A percentile compares a stretch with the other conserved stretches of the same genome.
Evolutionary conservation across 2,797 vertebrate genomes (phyloP).

Genomic region (Delichon dasypus): DNA sequence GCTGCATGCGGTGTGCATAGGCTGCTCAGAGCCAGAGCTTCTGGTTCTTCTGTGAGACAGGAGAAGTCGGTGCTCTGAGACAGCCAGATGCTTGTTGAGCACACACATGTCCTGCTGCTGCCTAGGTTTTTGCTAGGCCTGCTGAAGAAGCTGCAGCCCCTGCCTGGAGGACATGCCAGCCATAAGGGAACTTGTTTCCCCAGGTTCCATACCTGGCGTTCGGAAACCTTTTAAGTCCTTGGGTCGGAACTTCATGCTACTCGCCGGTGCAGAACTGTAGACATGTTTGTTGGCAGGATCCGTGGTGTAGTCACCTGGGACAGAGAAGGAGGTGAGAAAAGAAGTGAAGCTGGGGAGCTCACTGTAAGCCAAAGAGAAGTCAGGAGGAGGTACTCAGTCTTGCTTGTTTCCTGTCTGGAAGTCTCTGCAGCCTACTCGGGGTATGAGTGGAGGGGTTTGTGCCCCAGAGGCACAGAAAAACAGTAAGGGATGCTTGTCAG

Average conservation of each 20-base stretch:
- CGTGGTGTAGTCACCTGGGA: not conserved
- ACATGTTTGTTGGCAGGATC: not conserved
- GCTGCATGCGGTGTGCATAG: accelerated
- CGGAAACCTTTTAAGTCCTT: accelerated
- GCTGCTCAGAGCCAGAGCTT: not conserved
- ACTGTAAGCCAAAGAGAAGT: not conserved
- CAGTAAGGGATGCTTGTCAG: not conserved
- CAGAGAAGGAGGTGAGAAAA: not conserved
- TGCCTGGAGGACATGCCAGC: not conserved
- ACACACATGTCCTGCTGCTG: not conserved
- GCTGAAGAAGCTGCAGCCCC: not conserved
- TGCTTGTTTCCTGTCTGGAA: not conserved
- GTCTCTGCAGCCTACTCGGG: not conserved
- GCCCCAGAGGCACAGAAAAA: too few species aligned
- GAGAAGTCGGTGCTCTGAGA: not conserved
- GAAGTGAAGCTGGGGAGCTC: not conserved
- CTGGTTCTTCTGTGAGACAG: not conserved
- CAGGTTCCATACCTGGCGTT: not conserved
- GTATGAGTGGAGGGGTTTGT: not conserved
- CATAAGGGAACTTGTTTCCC: not conserved
- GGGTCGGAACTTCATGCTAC: not conserved
- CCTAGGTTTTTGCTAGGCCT: not conserved
- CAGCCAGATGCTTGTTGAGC: not conserved
- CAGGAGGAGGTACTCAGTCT: not conserved
- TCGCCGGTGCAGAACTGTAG: accelerated